Conservation (phyloP, 2,113 vertebrate species). For the Anhinga anhinga region DNA sequence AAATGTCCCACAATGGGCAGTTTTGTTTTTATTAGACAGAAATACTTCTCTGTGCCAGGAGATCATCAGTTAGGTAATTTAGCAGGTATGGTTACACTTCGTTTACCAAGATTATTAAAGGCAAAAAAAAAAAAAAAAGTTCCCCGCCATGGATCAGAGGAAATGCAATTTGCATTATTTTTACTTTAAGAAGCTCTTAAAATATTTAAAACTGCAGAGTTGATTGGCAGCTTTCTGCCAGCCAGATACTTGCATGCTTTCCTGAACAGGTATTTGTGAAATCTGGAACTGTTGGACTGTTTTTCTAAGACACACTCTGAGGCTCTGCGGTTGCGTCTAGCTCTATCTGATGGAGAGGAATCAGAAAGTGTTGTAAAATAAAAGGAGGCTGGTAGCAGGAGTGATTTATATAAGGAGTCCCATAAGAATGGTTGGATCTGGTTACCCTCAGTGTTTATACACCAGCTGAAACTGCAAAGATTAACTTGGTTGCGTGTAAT, state of each 20-base stretch:
- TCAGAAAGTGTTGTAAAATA: not conserved
- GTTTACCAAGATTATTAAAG: conserved; percentile 16
- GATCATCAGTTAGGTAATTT: conserved; percentile 33
- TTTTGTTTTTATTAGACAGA: conserved; percentile 55
- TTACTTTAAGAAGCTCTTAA: conserved; percentile 19
- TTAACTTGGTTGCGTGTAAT: not conserved
- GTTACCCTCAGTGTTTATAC: not conserved
- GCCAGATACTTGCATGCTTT: not conserved
- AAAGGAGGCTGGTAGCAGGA: not conserved
- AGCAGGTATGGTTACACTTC: conserved; percentile 46
- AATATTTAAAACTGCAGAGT: not conserved
- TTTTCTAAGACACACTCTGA: not conserved
- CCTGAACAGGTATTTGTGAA: conserved; percentile 20
- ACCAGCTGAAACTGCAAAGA: not conserved
- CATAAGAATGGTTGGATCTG: not conserved
- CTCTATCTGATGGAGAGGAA: not conserved
- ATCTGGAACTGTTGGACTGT: not conserved
- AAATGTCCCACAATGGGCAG: conserved; percentile 22
- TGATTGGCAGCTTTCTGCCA: conserved; percentile 5
- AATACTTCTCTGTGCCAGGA: not conserved
- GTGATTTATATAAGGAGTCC: not conserved
- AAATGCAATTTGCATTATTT: not conserved
- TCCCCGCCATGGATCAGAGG: not conserved
- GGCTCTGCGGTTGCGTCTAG: not conserved
- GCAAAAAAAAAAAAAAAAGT: not conserved